A percentile compares a stretch with the other conserved stretches of the same genome.
These are phyloP conservation scores for Balearica regulorum DNA, from an alignment of 2,797 vertebrate genomes.

Conservation along the genomic window DNA sequence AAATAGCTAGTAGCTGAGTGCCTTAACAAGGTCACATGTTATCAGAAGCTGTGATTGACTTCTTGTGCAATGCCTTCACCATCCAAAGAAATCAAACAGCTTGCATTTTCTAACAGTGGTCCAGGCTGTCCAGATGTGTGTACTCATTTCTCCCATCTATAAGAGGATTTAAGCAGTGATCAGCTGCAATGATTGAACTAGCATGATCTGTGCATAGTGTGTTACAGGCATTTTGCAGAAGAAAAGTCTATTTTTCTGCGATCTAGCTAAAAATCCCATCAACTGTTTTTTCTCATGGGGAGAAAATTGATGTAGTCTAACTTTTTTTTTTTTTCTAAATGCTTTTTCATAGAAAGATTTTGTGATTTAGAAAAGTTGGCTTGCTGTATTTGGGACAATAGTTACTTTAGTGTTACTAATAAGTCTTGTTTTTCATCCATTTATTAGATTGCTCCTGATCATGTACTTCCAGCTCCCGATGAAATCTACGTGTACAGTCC, in stretches of 20 bases:
- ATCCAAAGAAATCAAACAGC: background rate
- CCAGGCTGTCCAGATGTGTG: background rate
- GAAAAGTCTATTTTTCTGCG: background rate
- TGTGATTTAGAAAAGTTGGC: background rate
- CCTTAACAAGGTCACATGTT: background rate
- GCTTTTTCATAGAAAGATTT: background rate
- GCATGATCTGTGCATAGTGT: background rate
- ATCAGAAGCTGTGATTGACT: background rate
- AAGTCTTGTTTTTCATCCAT: background rate
- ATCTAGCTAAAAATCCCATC: background rate
- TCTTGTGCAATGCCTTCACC: background rate
- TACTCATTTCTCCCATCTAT: background rate
- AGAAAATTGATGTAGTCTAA: background rate
- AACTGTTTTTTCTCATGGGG: background rate
- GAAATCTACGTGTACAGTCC: conserved; percentile 94
- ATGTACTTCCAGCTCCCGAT: conserved; percentile 88
- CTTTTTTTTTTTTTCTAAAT: background rate
- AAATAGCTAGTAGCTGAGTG: background rate
- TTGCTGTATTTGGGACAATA: background rate
- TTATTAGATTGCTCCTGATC: conserved; percentile 88
- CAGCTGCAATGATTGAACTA: background rate
- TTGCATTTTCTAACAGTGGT: background rate
- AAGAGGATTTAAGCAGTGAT: background rate
- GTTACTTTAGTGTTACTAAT: background rate
- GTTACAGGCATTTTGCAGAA: background rate